These are phyloP conservation scores for Oxyscelio sp. DNA, from an alignment of 2,888 invertebrate genomes.

Conservation along the genomic window DNA sequence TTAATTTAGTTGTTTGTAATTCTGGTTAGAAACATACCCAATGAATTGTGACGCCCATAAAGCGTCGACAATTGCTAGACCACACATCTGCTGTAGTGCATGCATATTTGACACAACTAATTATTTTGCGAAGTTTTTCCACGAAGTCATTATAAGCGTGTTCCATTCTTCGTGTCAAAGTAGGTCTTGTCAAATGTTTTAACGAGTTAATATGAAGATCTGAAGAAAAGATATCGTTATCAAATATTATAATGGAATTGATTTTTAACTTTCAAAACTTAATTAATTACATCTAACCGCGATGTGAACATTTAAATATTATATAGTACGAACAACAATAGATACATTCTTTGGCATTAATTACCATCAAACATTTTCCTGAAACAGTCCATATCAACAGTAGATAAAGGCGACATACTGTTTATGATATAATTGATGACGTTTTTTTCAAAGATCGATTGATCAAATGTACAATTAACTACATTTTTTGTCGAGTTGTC, in stretches of 20 bases:
- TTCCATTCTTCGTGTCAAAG: background rate
- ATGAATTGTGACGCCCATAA: slow-evolving; percentile 14
- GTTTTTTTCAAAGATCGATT: slow-evolving; percentile 4
- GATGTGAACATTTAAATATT: too few species aligned
- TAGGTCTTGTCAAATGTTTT: background rate
- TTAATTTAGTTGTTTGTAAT: too few species aligned
- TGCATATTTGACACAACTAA: background rate
- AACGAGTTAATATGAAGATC: slow-evolving; percentile 1
- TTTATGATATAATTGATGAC: background rate
- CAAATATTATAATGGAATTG: too few species aligned
- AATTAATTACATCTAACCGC: too few species aligned
- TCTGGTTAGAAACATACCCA: slow-evolving; percentile 18
- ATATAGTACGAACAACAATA: too few species aligned
- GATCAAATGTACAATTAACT: background rate
- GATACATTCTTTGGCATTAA: too few species aligned
- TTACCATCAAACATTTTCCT: slow-evolving; percentile 17
- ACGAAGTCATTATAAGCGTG: background rate
- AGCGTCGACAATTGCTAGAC: slow-evolving; percentile 10
- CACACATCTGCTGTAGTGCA: slow-evolving; percentile 4
- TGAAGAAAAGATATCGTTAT: too few species aligned
- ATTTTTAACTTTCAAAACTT: too few species aligned
- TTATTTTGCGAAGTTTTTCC: background rate
- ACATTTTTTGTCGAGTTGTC: background rate
- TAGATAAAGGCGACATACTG: background rate
- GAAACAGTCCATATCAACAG: background rate